Conservation (phyloP, 2,113 vertebrate species). For the Thinocorus orbignyianus region DNA sequence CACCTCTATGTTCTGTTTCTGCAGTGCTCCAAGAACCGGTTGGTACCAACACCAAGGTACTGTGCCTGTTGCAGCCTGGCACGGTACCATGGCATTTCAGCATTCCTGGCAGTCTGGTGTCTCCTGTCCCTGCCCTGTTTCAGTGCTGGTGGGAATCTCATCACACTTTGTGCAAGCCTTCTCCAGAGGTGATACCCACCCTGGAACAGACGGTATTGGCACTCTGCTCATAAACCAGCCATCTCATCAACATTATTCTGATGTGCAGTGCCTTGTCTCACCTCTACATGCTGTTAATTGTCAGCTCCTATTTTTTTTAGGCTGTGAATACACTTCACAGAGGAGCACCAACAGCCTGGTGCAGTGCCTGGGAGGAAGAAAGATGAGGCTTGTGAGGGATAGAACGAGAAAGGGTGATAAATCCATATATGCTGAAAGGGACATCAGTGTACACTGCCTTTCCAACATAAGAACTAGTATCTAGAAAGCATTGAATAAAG, state of each 20-base stretch:
- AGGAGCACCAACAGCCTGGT: neutral
- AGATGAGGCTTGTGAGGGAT: neutral
- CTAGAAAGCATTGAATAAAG: neutral
- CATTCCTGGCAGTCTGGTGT: neutral
- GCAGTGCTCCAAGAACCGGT: neutral
- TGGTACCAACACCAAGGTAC: neutral
- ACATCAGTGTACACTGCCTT: neutral
- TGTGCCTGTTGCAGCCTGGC: neutral
- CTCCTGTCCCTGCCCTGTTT: neutral
- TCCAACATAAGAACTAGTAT: neutral
- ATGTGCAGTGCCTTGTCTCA: neutral
- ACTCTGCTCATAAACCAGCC: neutral
- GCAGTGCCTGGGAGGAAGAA: neutral
- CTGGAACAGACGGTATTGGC: neutral
- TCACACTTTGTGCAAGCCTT: neutral
- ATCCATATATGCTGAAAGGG: neutral
- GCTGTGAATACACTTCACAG: neutral
- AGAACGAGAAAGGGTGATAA: neutral
- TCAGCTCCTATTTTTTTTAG: neutral
- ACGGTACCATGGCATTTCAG: neutral
- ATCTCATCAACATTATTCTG: neutral
- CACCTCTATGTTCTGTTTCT: rapidly evolving
- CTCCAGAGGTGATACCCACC: no score
- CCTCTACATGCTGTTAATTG: neutral
- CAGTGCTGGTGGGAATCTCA: neutral